Evolutionary conservation across 35 echinoderm and acorn worm species (phyloP), one percentile per base, ranked within the genome.

Genomic region (Apostichopus californicus): DNA sequence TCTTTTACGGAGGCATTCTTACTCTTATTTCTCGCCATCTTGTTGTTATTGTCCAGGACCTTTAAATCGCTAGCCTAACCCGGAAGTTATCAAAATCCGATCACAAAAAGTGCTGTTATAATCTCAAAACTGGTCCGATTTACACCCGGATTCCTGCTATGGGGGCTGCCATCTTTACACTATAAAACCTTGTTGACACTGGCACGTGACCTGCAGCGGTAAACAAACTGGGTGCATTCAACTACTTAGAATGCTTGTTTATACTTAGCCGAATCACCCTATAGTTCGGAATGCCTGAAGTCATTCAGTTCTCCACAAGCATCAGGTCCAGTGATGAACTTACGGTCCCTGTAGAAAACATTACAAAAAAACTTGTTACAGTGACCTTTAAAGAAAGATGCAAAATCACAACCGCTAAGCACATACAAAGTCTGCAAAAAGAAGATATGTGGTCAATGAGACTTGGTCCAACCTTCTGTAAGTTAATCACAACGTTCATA

Each of bases 11-110:
- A 90, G 26, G 68, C 87, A 90, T 90, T 54, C 22, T 90, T 90
- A 90, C 87, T 3, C 77, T 56, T 79, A 80, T 91, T 91, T 81
- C 91, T 92, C 54, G 57, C 91, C 91, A 92, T 92, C 26, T 80
- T 92, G 81, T 61, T 61, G 81, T 58, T 73, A 18, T 92, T 80
- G 81, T 61, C 81, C 80, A 70, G 63, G 91, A 75, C 26, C 58
- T 61, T 86, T 92, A 86, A 92, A 92, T 86, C 91, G 79, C 23
- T 61, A 26, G 80, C 81, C 81, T 8, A 54, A 92, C 77, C 75
- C 72, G 54, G 73, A 91, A 85, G 21, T 91, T 91, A 91, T 91
- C 56, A 22, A 91, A 54, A 52, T 78, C 70, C 21, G 56, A 86
- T 61, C 79, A 92, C 91, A 60, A 86, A 92, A 92, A 91, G 68